Evolutionary conservation across 1,140 invertebrate species (phyloP), one percentile per base, ranked within the genome.

Genomic region (Leptinotarsa undecemlineata): DNA sequence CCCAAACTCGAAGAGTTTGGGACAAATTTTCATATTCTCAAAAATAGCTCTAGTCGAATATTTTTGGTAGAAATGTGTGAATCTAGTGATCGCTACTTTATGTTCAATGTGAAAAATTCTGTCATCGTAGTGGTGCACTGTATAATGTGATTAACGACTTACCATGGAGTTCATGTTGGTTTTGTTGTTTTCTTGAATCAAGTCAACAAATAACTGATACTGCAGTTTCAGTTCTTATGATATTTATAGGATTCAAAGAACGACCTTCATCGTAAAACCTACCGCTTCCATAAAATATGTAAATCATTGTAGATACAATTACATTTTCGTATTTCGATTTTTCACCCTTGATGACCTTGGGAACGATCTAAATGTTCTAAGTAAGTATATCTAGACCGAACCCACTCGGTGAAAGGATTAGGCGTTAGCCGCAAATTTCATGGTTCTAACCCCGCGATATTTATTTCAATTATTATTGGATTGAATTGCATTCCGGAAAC

Each of bases 101-200:
- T 42, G 11, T 42, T 42, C 3, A 42, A 3, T 42, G 8, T 3
- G 6, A 33, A 33, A 33, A 8, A 33, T 0, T 33, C 5, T 33
- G 8, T 42, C 1, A 42, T 1, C 2, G 33, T 11, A 11, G 8
- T 42, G 33, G 33, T 11, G 8, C 8, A 42, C 33, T 33, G 8
- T 11, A 42, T 42, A 42, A 42, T 42, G 33, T 42, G 8, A 42
- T 11, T 0, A 19, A 57, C n/a, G n/a, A 17, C 51, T 57, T 57
- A 57, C 51, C 51, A 57, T 17, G 51, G 51, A 57, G 51, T 57
- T 57, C 51, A 57, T 57, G 51, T 57, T 57, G 51, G 51, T 57
- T 57, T 57, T 57, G 51, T 57, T 57, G 17, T 15, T 57, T 57
- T 57, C 15, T 57, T 57, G 51, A 19, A 57, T 57, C n/a, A 14